Evolutionary conservation across 2,113 vertebrate species (phyloP).

Genomic region (Globicephala melas): DNA sequence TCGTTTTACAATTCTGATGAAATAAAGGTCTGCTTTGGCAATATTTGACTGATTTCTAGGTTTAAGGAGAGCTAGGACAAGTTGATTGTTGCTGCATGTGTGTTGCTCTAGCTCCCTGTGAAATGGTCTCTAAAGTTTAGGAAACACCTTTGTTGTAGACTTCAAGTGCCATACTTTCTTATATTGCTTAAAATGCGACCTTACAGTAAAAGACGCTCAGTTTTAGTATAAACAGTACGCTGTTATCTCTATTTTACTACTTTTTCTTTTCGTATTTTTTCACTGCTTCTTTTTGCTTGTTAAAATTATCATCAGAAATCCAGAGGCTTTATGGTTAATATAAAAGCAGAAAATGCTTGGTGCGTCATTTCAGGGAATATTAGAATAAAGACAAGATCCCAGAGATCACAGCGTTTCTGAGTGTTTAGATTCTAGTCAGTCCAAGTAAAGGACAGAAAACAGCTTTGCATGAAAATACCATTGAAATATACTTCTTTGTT

Average conservation of each 20-base stretch:
- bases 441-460: slow-evolving; percentile 28
- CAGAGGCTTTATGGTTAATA: background rate
- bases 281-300: background rate
- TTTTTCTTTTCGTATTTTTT: background rate
- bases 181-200: background rate
- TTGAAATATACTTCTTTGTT: background rate
- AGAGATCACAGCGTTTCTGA: slow-evolving; percentile 26
- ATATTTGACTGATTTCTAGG: background rate
- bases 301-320: slow-evolving; percentile 36
- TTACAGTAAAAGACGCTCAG: background rate
- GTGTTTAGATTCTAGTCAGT: slow-evolving; percentile 44
- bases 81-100: background rate
- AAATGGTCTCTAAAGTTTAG: background rate
- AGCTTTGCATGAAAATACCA: slow-evolving; percentile 41
- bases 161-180: background rate
- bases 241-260: background rate
- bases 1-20: slow-evolving; percentile 29
- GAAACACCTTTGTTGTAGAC: background rate
- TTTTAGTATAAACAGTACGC: background rate
- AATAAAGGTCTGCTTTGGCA: background rate
- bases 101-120: background rate
- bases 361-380: slow-evolving; percentile 8
- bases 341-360: slow-evolving; percentile 6
- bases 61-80: background rate
- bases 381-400: background rate